Evolutionary conservation across 2,888 invertebrate genomes (phyloP), one percentile per base, ranked within the genome.

Genomic region (Agelastica alni): DNA sequence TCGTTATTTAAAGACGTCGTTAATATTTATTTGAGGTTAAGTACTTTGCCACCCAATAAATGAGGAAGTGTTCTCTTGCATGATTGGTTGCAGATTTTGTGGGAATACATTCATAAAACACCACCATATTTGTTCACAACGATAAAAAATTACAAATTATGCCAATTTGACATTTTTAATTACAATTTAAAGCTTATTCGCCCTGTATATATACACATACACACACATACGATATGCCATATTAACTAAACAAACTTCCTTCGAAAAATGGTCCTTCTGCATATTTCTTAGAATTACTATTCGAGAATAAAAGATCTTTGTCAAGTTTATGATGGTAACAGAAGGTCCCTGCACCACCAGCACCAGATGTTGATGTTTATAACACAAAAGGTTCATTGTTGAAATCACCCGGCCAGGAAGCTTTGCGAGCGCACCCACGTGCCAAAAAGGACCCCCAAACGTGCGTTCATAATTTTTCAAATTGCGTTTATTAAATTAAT

Each of bases 1-100:
- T 17, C 4, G 37, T 12, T 37, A 37, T 37, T 18, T 17, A 16
- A 37, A 5, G 3, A 16, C 14, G 36, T 16, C 36, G 17, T 37
- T 37, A 37, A 37, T 7, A 10, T 39, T 7, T 16, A 16, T 36
- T 36, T 16, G 9, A 36, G 36, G 36, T 36, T 36, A 36, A 36
- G 14, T 9, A 18, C 2, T 39, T 39, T 10, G 7, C 37, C 5
- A 39, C 37, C 37, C 37, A 12, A 16, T 16, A 37, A 39, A 20
- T 12, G 17, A 6, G 10, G 14, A 9, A 7, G 12, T 12, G 2
- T 30, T n/a, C n/a, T n/a, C n/a, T n/a, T n/a, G n/a, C n/a, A n/a
- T n/a, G n/a, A n/a, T n/a, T n/a, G n/a, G n/a, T n/a, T n/a, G n/a
- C n/a, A n/a, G n/a, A n/a, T n/a, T n/a, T n/a, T n/a, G n/a, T n/a